Base-by-base conservation (phyloP, 2,797 vertebrate species). In the Merluccius polli region DNA sequence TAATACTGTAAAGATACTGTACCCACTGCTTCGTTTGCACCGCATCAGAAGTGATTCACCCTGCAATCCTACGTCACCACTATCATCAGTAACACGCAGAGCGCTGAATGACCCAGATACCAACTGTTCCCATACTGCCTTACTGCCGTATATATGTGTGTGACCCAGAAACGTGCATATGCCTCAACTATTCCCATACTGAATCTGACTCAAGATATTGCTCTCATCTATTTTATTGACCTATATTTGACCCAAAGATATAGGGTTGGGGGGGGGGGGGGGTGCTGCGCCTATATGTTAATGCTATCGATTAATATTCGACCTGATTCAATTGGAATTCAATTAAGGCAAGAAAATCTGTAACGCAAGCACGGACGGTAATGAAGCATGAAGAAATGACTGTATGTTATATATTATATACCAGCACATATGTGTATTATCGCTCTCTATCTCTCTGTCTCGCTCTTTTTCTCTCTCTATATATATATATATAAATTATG, bases 91-190 rank as follows among this genome's bases (percentile, higher is more conserved):
- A 86, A 84, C 81, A 89, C 83, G 83, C 86, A 85, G 77, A 82
- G 84, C 81, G 79, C 84, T 77, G 85, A 88, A 84, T 92, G 92
- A 92, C 90, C 90, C 83, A 92, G 85, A 91, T 91, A 89, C 79
- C 77, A 4, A 80, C 87, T n/a, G 82, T 78, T 89, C 81, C 70
- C 83, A 89, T 89, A 87, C 83, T 83, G 78, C 82, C 86, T 80
- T 77, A 73, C 71, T 84, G 82, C 83, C 71, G 73, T 89, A 91
- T 87, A 89, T 76, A 77, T 90, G 88, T 87, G 90, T 76, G 78
- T 90, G 88, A 91, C 91, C 89, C 87, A 92, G 86, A 92, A 92
- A 91, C 88, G 89, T 84, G 86, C 86, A 89, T 88, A 90, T 88
- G 87, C 85, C 80, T 84, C 73, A 83, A 82, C 84, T 83, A 80